phyloP scores from a whole-genome alignment of 2,888 invertebrate species.

The Malthinus seriepunctatus region DNA sequence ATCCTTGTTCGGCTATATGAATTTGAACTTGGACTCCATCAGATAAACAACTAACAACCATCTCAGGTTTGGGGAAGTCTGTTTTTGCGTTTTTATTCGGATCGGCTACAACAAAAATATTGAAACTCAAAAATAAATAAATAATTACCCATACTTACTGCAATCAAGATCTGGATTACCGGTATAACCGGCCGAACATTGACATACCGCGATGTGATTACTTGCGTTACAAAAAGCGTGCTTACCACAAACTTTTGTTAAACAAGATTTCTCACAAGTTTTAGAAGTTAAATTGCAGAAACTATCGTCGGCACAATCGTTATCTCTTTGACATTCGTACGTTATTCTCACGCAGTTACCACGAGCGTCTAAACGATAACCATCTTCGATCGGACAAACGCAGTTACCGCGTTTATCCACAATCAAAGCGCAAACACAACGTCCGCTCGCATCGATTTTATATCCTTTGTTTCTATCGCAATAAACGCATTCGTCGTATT shows the following conservation, averaged over 20 bases:
- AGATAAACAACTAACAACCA: conserved; percentile 86
- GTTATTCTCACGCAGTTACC: conserved; percentile 63
- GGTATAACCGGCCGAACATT: conserved; percentile 74
- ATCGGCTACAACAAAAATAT: neutral
- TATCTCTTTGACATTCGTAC: conserved; percentile 68
- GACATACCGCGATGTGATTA: conserved; percentile 76
- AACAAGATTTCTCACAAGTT: conserved; percentile 81
- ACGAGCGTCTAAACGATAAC: conserved; percentile 63
- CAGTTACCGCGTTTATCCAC: conserved; percentile 78
- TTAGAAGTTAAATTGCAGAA: conserved; percentile 72
- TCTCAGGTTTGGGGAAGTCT: conserved; percentile 83
- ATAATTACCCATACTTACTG: conserved; percentile 58
- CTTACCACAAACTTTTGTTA: conserved; percentile 71
- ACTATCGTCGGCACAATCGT: conserved; percentile 76
- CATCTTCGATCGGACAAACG: conserved; percentile 71
- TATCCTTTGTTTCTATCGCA: conserved; percentile 74
- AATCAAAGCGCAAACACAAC: conserved; percentile 79
- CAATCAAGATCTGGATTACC: conserved; percentile 78
- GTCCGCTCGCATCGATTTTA: conserved; percentile 74
- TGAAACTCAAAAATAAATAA: neutral
- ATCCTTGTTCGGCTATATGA: conserved; percentile 73
- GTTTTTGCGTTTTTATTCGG: conserved; percentile 51
- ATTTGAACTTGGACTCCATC: conserved; percentile 90
- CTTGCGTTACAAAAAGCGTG: conserved; percentile 79
- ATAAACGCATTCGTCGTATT: conserved; percentile 76